Percentiles rank a stretch among this genome's conserved stretches.
Evolutionary conservation across 2,113 vertebrate species (phyloP).

Genomic region (Megalops atlanticus): DNA sequence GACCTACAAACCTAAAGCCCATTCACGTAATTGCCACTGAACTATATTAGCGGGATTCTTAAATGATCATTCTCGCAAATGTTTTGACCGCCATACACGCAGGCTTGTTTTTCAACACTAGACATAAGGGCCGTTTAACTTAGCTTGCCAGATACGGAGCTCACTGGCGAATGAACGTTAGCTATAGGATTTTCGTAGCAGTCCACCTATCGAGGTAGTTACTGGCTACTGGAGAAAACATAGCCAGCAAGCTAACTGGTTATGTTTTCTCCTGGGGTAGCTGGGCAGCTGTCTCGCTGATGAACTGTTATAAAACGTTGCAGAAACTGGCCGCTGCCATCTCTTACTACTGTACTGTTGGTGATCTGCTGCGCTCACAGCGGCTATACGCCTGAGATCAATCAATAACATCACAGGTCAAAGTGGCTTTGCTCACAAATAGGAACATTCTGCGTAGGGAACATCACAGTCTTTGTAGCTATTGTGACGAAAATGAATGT

Average conservation of each 20-base stretch:
- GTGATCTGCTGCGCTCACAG: neutral
- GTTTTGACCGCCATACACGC: neutral
- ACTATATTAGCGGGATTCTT: too few species aligned
- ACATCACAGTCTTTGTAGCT: neutral
- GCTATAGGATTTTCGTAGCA: too few species aligned
- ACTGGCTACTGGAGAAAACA: too few species aligned
- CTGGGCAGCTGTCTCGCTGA: too few species aligned
- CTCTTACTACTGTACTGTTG: neutral
- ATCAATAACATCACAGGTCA: constrained; percentile 5
- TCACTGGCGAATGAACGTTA: too few species aligned
- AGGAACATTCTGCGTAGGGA: neutral
- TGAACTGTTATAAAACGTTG: too few species aligned
- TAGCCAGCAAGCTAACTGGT: too few species aligned
- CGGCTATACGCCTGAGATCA: neutral
- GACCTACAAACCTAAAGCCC: neutral
- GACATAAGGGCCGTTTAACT: neutral
- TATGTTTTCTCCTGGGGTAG: too few species aligned
- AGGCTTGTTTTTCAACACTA: neutral
- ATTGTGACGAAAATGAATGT: neutral
- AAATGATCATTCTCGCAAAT: neutral
- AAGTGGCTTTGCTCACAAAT: neutral
- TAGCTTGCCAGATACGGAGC: neutral
- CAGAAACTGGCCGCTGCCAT: neutral
- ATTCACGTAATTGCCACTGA: neutral
- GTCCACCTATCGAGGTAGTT: too few species aligned